Conservation (phyloP, 2,797 vertebrate species). For the Sebastes minor region DNA sequence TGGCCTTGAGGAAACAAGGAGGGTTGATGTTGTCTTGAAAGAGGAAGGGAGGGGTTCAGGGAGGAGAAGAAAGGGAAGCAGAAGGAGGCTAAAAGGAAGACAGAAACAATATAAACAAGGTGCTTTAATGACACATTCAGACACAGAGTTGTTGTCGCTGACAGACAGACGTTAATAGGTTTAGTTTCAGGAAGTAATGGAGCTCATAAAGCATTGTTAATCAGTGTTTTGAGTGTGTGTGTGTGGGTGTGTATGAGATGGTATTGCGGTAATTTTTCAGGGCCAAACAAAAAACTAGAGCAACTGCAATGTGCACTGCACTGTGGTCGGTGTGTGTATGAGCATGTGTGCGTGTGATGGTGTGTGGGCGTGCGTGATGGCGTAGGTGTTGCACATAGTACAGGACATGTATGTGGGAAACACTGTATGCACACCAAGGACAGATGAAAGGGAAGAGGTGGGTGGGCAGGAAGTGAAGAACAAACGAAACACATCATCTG, state of each 20-base stretch:
- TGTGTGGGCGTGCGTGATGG: conserved; percentile 31
- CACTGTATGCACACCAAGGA: conserved; percentile 69
- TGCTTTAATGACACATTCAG: neutral
- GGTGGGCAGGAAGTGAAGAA: conserved; percentile 73
- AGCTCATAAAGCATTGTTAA: conserved; percentile 29
- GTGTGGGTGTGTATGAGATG: conserved; percentile 29
- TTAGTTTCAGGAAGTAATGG: conserved; percentile 29
- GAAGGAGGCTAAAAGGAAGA: neutral
- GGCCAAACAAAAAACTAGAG: conserved; percentile 65
- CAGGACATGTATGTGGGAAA: conserved; percentile 72
- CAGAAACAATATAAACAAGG: neutral
- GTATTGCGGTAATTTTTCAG: conserved; percentile 54
- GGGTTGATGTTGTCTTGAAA: neutral
- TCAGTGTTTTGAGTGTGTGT: conserved; percentile 5
- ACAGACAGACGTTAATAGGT: neutral
- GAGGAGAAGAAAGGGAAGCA: neutral
- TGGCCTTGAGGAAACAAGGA: conserved; percentile 29
- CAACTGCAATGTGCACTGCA: conserved; percentile 52
- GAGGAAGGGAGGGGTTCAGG: neutral
- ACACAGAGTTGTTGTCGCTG: neutral
- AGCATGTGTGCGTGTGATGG: conserved; percentile 12
- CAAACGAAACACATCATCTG: conserved; percentile 72
- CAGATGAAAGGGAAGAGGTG: conserved; percentile 71
- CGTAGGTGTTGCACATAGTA: conserved; percentile 65
- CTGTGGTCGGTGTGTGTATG: conserved; percentile 41